Evolutionary conservation across 2,888 invertebrate genomes (phyloP).

Genomic region (Teleogryllus oceanicus): DNA sequence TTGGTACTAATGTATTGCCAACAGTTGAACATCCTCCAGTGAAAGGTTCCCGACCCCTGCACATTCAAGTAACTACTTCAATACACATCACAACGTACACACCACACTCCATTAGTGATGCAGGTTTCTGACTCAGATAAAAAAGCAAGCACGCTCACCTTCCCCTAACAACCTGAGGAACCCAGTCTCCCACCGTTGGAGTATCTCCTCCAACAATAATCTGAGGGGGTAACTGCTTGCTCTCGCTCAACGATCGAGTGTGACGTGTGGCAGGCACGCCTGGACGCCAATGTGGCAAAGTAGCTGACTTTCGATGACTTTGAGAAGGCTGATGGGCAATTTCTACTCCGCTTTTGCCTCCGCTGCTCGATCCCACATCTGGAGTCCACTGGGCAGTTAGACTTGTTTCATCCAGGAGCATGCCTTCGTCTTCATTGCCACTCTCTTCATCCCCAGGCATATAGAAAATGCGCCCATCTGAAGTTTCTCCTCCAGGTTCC

Average conservation of each 20-base stretch:
- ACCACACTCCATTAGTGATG: background rate
- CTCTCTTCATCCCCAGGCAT: conserved; percentile 31
- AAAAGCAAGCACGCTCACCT: conserved; percentile 12
- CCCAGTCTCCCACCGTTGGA: conserved; percentile 24
- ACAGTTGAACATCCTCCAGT: background rate
- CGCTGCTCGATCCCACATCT: background rate
- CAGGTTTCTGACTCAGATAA: too few species aligned
- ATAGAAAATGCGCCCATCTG: background rate
- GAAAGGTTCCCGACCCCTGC: conserved; percentile 5
- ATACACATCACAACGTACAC: too few species aligned
- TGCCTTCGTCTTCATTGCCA: conserved; percentile 28
- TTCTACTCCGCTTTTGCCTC: background rate
- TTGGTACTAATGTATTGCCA: background rate
- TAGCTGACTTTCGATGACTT: conserved; percentile 30
- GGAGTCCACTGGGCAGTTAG: conserved; percentile 18
- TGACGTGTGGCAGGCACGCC: conserved; percentile 36
- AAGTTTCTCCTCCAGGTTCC: background rate
- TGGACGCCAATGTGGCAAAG: conserved; percentile 31
- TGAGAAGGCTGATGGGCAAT: background rate
- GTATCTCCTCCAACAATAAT: background rate
- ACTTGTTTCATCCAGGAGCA: conserved; percentile 26
- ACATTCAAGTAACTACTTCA: background rate
- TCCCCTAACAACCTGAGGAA: background rate
- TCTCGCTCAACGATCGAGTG: conserved; percentile 43
- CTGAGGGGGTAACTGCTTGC: conserved; percentile 38